These are phyloP conservation scores for Sesia bembeciformis DNA, from an alignment of 2,888 invertebrate species.

Conservation along the genomic window DNA sequence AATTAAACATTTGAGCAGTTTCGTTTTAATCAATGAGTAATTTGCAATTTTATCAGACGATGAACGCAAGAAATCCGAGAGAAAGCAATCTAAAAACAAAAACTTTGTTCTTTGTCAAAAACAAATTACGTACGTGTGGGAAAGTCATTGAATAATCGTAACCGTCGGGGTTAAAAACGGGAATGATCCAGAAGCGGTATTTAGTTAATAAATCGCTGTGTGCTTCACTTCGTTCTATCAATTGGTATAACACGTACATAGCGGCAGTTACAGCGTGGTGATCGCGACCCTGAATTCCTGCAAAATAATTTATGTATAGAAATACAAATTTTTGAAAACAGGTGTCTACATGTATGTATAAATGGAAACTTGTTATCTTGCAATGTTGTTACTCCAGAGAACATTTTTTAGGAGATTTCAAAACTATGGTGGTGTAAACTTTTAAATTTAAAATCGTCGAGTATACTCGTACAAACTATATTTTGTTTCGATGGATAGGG, in stretches of 20 bases:
- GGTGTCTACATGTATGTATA: too few relatives aligned
- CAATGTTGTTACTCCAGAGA: too few relatives aligned
- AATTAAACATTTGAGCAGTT: neutral
- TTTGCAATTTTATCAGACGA: neutral
- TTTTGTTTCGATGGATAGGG: too few relatives aligned
- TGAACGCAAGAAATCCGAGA: too few relatives aligned
- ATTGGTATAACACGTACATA: slow-evolving; percentile 53
- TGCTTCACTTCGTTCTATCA: slow-evolving; percentile 48
- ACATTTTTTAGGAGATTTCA: too few relatives aligned
- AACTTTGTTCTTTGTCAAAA: too few relatives aligned
- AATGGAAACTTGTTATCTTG: too few relatives aligned
- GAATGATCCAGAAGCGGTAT: slow-evolving; percentile 61
- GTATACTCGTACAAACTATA: too few relatives aligned
- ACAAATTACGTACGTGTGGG: slow-evolving; percentile 37
- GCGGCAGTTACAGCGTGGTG: slow-evolving; percentile 61
- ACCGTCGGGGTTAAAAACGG: slow-evolving; percentile 64
- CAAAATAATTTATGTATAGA: neutral
- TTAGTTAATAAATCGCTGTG: slow-evolving; percentile 46
- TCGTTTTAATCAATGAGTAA: neutral
- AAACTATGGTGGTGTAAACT: too few relatives aligned
- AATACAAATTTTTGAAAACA: neutral
- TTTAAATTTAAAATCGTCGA: too few relatives aligned
- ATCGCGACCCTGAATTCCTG: slow-evolving; percentile 62
- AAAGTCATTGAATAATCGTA: slow-evolving; percentile 65
- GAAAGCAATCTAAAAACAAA: too few relatives aligned